These are phyloP conservation scores for Nebria salina DNA, from an alignment of 2,888 invertebrate species.

Conservation along the genomic window DNA sequence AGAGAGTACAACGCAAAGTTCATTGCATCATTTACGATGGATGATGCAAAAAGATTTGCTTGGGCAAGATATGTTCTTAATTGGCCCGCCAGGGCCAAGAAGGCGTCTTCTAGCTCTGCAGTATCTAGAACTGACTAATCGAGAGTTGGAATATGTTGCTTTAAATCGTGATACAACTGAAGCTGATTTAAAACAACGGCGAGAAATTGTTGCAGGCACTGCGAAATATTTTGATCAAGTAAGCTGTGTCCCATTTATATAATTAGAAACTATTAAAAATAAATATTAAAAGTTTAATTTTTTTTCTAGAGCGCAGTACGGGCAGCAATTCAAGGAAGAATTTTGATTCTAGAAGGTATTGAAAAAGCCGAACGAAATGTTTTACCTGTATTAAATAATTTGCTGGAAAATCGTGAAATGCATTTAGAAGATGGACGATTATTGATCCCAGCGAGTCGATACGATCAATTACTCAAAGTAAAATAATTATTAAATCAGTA, in stretches of 20 bases:
- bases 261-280: slow-evolving; percentile 21
- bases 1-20: slow-evolving; percentile 74
- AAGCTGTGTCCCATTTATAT: slow-evolving; percentile 46
- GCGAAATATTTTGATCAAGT: slow-evolving; percentile 95
- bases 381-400: slow-evolving; percentile 93
- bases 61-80: slow-evolving; percentile 94
- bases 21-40: slow-evolving; percentile 88
- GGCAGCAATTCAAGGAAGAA: slow-evolving; percentile 88
- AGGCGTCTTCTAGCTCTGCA: slow-evolving; percentile 86
- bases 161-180: slow-evolving; percentile 96
- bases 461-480: slow-evolving; percentile 88
- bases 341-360: slow-evolving; percentile 92
- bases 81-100: slow-evolving; percentile 89
- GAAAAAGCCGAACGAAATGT: slow-evolving; percentile 98
- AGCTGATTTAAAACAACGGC: slow-evolving; percentile 93
- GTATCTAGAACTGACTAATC: slow-evolving; percentile 86
- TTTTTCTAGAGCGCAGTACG: slow-evolving; percentile 84
- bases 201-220: slow-evolving; percentile 89
- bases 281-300: slow-evolving; percentile 39
- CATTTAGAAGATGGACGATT: slow-evolving; percentile 97
- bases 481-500: slow-evolving; percentile 35
- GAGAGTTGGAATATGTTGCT: slow-evolving; percentile 93
- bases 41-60: slow-evolving; percentile 94
- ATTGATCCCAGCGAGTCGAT: slow-evolving; percentile 87
- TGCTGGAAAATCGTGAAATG: slow-evolving; percentile 98